phyloP scores from a whole-genome alignment of 1,140 invertebrate species.

The Macrobrachium nipponense region DNA sequence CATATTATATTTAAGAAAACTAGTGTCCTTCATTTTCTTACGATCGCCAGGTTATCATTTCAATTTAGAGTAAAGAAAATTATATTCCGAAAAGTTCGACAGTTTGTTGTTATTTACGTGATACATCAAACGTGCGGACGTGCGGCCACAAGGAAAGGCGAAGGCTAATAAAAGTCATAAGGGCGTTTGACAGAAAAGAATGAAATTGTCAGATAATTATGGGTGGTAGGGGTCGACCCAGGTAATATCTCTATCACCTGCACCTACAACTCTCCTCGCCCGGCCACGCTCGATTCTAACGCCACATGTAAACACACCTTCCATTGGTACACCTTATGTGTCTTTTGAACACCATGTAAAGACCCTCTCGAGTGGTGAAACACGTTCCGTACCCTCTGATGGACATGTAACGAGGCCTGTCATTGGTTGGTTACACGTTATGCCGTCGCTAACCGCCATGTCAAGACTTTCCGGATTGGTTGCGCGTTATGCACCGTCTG shows the following conservation, averaged over 20 bases:
- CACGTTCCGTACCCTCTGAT: slow-evolving; percentile 2
- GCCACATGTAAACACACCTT: neutral
- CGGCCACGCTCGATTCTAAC: no score
- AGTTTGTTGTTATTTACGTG: no score
- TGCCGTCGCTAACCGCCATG: slow-evolving; percentile 9
- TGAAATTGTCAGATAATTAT: slow-evolving; percentile 16
- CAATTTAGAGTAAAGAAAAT: no score
- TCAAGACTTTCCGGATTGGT: slow-evolving; percentile 26
- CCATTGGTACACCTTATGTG: neutral
- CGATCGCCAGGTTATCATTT: no score
- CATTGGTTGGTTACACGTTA: slow-evolving; percentile 26
- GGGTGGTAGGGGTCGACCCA: neutral
- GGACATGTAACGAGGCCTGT: slow-evolving; percentile 3
- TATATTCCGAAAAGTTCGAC: no score
- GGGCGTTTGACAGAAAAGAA: slow-evolving; percentile 1
- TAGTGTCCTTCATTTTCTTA: no score
- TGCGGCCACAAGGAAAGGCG: neutral
- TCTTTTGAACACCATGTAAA: neutral
- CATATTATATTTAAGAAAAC: no score
- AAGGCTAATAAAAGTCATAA: neutral
- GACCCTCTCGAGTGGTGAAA: neutral
- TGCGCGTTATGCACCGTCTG: slow-evolving; percentile 11
- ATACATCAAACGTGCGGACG: no score
- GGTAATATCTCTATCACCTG: slow-evolving; percentile 10
- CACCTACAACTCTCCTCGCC: neutral